These are phyloP conservation scores for Semnornis frantzii DNA, from an alignment of 2,113 vertebrate species.

Conservation along the genomic window DNA sequence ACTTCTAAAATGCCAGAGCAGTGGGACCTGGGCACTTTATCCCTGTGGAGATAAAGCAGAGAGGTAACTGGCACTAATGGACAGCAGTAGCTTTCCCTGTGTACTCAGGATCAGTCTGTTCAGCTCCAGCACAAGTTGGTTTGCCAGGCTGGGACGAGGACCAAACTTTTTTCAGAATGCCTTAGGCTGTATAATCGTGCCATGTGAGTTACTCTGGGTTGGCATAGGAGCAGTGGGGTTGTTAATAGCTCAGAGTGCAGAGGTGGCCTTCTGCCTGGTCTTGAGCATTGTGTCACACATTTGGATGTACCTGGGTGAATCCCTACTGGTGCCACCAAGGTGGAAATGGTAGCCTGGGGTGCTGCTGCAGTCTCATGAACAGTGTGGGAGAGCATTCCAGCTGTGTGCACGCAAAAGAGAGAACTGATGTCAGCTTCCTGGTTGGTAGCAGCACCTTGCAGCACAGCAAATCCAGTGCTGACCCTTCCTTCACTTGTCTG, in stretches of 20 bases:
- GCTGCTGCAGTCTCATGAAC: background rate
- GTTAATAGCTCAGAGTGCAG: background rate
- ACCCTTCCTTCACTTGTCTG: background rate
- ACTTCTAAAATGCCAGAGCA: background rate
- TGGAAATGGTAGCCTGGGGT: background rate
- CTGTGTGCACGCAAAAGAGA: background rate
- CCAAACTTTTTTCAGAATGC: background rate
- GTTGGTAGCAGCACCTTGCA: background rate
- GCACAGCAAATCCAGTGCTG: background rate
- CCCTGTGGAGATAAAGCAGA: background rate
- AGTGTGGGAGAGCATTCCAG: background rate
- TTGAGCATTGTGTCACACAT: accelerated
- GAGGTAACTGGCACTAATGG: background rate
- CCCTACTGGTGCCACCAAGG: background rate
- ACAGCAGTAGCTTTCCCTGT: background rate
- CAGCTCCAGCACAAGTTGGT: background rate
- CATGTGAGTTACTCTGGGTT: background rate
- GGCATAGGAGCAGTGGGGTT: background rate
- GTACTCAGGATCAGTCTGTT: background rate
- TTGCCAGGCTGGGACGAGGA: background rate
- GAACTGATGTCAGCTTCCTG: background rate
- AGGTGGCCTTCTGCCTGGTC: accelerated
- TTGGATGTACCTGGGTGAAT: too few relatives aligned
- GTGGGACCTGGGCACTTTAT: background rate
- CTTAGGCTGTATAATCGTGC: background rate